Conservation (phyloP, 2,113 vertebrate species). For the Crotalus tigris region DNA sequence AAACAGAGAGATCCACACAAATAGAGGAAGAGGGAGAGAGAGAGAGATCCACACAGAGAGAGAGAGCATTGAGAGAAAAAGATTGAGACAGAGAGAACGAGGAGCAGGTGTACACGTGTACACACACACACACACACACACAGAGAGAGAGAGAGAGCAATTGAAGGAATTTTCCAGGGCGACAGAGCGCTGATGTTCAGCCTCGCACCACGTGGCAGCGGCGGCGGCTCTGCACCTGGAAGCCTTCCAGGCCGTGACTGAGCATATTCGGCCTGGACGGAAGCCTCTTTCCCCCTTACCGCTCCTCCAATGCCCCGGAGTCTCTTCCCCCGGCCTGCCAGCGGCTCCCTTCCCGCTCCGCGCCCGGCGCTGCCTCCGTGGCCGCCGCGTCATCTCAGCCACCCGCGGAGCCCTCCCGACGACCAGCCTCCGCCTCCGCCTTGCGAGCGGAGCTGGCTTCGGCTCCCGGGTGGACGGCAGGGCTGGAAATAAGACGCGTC, state of each 20-base stretch:
- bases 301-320: neutral
- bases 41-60: no score
- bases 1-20: no score
- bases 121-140: no score
- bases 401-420: neutral
- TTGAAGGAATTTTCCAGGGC: neutral
- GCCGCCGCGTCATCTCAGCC: slow-evolving; percentile 62
- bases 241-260: neutral
- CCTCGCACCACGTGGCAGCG: neutral
- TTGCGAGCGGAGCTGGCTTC: slow-evolving; percentile 51
- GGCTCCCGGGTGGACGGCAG: slow-evolving; percentile 45
- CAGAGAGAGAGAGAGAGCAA: no score
- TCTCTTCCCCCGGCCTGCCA: neutral
- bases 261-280: neutral
- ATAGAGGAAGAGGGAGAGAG: no score
- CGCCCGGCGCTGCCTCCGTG: slow-evolving; percentile 6
- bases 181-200: neutral
- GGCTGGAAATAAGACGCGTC: slow-evolving; percentile 41
- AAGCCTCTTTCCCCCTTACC: neutral
- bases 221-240: neutral
- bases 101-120: no score
- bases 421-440: no score
- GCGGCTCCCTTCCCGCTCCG: neutral
- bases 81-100: no score
- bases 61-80: no score